A percentile compares a stretch with the other conserved stretches of the same genome.
Conservation (phyloP, 2,113 vertebrate genomes). For the Anoura caudifer region DNA sequence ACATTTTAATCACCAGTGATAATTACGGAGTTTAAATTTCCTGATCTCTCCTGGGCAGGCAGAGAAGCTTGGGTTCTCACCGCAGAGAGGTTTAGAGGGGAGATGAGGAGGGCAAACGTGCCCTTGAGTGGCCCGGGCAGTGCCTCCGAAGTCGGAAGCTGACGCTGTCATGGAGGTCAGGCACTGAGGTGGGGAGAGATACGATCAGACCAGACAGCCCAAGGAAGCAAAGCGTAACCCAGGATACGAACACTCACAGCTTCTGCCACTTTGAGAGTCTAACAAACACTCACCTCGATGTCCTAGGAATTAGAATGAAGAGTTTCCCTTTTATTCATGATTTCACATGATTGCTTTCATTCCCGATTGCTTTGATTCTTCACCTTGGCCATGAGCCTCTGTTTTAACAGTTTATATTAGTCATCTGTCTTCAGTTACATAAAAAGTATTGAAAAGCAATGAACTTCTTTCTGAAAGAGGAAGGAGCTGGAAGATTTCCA, state of each 20-base stretch:
- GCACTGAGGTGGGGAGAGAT: neutral
- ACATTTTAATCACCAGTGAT: neutral
- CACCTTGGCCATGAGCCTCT: neutral
- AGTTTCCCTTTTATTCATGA: neutral
- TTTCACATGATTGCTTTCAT: neutral
- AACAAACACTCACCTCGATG: neutral
- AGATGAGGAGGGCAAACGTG: neutral
- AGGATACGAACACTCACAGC: neutral
- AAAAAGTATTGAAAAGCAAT: conserved; percentile 38
- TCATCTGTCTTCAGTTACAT: conserved; percentile 17
- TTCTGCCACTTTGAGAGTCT: neutral
- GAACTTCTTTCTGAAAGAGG: conserved; percentile 39
- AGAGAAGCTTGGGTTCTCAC: neutral
- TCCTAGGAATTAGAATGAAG: neutral
- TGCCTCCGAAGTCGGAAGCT: neutral
- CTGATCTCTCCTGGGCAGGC: neutral
- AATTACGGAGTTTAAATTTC: neutral
- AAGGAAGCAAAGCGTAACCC: neutral
- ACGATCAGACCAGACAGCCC: too few relatives aligned
- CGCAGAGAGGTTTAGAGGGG: neutral
- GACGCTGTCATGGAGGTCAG: neutral
- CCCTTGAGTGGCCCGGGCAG: neutral
- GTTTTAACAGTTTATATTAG: neutral
- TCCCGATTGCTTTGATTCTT: neutral
- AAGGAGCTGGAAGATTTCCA: conserved; percentile 21